These are phyloP conservation scores for Lophotriccus pileatus DNA, from an alignment of 2,797 vertebrate species.

Conservation along the genomic window DNA sequence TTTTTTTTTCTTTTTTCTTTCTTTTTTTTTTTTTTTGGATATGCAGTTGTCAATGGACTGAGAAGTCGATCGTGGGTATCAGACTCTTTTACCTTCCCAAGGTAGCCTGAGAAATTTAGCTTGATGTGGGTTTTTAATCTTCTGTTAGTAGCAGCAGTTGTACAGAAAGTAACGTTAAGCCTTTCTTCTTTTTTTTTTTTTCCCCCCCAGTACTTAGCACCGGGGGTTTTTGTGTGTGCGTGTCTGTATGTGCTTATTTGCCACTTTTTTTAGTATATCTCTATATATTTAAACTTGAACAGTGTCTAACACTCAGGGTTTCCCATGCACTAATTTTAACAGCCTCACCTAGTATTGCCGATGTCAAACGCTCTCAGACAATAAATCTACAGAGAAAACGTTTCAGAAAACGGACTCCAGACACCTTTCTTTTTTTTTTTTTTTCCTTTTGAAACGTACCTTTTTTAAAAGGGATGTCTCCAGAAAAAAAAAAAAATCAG, in stretches of 20 bases:
- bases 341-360: slow-evolving; percentile 4
- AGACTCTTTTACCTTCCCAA: slow-evolving; percentile 51
- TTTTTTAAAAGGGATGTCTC: slow-evolving; percentile 40
- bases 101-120: slow-evolving; percentile 33
- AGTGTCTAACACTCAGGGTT: slow-evolving; percentile 33
- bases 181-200: background rate
- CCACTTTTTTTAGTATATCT: slow-evolving; percentile 35
- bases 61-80: slow-evolving; percentile 40
- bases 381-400: slow-evolving; percentile 30
- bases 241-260: slow-evolving; percentile 66
- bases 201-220: slow-evolving; percentile 19
- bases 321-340: slow-evolving; percentile 63
- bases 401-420: background rate
- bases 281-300: slow-evolving; percentile 24
- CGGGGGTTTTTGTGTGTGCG: slow-evolving; percentile 39
- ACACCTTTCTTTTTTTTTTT: background rate
- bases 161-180: slow-evolving; percentile 19
- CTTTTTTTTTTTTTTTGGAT: background rate
- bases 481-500: background rate
- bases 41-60: slow-evolving; percentile 40
- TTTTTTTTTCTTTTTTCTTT: background rate
- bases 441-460: background rate
- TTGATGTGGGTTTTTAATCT: slow-evolving; percentile 41
- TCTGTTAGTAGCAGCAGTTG: slow-evolving; percentile 36
- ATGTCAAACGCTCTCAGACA: slow-evolving; percentile 21